These are phyloP conservation scores for Pholis gunnellus DNA, from an alignment of 2,113 vertebrate species.

Conservation along the genomic window DNA sequence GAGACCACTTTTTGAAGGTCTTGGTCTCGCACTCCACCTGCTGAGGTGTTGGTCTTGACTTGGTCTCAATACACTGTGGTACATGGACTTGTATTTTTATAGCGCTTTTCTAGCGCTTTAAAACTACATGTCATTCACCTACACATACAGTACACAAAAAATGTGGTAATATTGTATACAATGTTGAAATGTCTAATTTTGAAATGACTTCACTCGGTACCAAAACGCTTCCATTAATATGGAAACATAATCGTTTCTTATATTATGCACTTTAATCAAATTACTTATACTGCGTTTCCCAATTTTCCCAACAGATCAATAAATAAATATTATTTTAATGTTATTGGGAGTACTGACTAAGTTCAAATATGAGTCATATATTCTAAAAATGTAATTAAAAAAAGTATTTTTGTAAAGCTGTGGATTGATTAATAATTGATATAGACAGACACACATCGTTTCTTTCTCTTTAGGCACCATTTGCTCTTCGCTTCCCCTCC, in stretches of 20 bases:
- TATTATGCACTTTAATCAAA: neutral
- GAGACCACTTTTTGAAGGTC: neutral
- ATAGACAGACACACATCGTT: neutral
- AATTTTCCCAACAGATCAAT: neutral
- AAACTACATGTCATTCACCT: too few species aligned
- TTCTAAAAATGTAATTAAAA: neutral
- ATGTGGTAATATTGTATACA: neutral
- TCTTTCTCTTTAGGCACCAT: conserved; percentile 15
- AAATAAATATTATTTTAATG: neutral
- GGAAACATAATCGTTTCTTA: neutral
- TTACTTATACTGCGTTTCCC: neutral
- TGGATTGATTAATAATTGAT: neutral
- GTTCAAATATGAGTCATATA: neutral
- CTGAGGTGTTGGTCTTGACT: too few species aligned
- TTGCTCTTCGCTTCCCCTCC: neutral
- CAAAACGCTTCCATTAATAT: neutral
- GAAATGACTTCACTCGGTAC: neutral
- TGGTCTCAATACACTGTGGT: too few species aligned
- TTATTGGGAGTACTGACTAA: neutral
- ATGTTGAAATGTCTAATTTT: neutral
- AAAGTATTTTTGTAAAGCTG: neutral
- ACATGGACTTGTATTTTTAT: too few species aligned
- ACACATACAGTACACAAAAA: neutral
- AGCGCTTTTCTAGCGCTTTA: too few species aligned
- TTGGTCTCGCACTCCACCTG: neutral